phyloP scores from a whole-genome alignment of 1,140 invertebrate genomes.

The Drosophila mauritiana region DNA sequence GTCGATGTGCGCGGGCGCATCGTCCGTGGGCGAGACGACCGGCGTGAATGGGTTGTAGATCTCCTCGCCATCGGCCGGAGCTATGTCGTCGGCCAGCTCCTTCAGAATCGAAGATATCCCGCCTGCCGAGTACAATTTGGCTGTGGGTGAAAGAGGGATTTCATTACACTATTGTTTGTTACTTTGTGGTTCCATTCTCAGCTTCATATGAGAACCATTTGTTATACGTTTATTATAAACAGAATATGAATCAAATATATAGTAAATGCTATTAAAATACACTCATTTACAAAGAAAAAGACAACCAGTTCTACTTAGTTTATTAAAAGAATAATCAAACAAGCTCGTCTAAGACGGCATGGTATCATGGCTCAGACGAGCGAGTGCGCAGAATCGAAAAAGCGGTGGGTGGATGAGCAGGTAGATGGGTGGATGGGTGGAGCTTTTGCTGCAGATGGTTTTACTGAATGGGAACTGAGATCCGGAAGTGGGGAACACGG shows the following conservation, averaged over 20 bases:
- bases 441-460: slow-evolving; percentile 38
- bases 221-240: neutral
- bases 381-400: slow-evolving; percentile 62
- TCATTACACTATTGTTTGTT: no score
- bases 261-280: no score
- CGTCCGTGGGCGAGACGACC: slow-evolving; percentile 84
- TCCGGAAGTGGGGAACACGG: neutral
- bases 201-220: slow-evolving; percentile 4
- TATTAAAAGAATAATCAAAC: neutral
- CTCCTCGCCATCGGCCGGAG: slow-evolving; percentile 79
- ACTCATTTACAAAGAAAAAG: no score
- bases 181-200: no score
- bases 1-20: slow-evolving; percentile 82
- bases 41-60: slow-evolving; percentile 85
- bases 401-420: neutral
- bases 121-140: slow-evolving; percentile 81
- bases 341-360: neutral
- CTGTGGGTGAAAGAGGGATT: slow-evolving; percentile 32
- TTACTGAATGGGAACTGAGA: slow-evolving; percentile 34
- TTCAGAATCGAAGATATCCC: slow-evolving; percentile 82
- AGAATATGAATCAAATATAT: no score
- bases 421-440: slow-evolving; percentile 18
- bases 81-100: slow-evolving; percentile 83
- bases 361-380: neutral
- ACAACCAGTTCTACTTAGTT: no score